Percentiles rank a stretch among this genome's conserved stretches.
These are phyloP conservation scores for Tinea trinotella DNA, from an alignment of 2,888 invertebrate species.

Conservation along the genomic window DNA sequence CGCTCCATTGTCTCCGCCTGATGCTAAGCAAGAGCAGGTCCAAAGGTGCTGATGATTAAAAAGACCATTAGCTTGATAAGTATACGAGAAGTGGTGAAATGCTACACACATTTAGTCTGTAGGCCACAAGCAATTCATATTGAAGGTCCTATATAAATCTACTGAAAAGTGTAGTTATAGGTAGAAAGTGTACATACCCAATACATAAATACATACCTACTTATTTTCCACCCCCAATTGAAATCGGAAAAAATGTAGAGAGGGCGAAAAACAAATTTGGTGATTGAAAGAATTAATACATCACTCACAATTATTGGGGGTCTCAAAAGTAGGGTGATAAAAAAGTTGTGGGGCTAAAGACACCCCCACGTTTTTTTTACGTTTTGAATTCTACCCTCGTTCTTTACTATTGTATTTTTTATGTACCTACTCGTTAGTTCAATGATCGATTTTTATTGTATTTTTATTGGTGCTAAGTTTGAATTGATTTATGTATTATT, in stretches of 20 bases:
- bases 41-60: too few relatives aligned
- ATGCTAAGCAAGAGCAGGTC: too few relatives aligned
- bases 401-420: constrained; percentile 8
- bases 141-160: too few relatives aligned
- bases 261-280: constrained; percentile 3
- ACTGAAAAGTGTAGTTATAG: neutral
- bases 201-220: too few relatives aligned
- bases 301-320: constrained; percentile 17
- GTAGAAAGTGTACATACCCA: too few relatives aligned
- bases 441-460: constrained; percentile 9
- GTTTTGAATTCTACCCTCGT: neutral
- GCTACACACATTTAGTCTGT: too few relatives aligned
- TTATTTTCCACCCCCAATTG: neutral
- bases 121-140: too few relatives aligned
- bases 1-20: too few relatives aligned
- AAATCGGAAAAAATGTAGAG: neutral
- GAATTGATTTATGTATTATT: constrained; percentile 3
- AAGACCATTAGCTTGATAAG: too few relatives aligned
- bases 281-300: constrained; percentile 19
- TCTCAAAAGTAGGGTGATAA: constrained; percentile 16
- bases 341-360: constrained; percentile 2
- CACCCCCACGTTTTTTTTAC: constrained; percentile 19
- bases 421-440: constrained; percentile 5
- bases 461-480: neutral
- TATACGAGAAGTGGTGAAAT: too few relatives aligned